Evolutionary conservation across 2,113 vertebrate species (phyloP).

Genomic region (Cyprinus carpio): DNA sequence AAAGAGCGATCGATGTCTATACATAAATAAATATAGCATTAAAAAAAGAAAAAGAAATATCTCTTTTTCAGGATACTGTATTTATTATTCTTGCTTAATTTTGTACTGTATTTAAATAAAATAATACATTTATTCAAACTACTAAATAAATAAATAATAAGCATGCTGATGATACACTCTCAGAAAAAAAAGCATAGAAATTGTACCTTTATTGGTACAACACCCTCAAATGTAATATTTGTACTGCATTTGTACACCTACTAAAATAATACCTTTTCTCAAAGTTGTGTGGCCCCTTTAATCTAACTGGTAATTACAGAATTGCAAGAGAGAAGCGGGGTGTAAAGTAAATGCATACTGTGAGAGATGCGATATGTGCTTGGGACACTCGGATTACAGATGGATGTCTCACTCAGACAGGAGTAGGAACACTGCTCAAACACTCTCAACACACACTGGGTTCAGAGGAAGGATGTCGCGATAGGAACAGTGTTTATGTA

Average conservation of each 20-base stretch:
- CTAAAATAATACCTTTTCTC: neutral
- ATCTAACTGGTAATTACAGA: conserved; percentile 32
- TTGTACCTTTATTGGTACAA: neutral
- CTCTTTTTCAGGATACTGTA: too few species aligned
- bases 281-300: neutral
- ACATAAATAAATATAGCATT: neutral
- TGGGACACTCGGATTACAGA: neutral
- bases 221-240: neutral
- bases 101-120: neutral
- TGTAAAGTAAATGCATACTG: conserved; percentile 34
- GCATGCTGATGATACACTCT: neutral
- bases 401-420: neutral
- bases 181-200: neutral
- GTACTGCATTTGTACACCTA: neutral
- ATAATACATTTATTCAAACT: neutral
- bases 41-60: neutral
- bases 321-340: neutral
- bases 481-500: neutral
- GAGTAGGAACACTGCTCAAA: neutral
- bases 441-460: neutral
- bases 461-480: neutral
- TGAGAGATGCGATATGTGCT: conserved; percentile 14
- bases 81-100: too few species aligned
- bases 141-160: neutral
- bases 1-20: neutral